phyloP scores from a whole-genome alignment of 1,140 invertebrate species.

The Penaeus chinensis region DNA sequence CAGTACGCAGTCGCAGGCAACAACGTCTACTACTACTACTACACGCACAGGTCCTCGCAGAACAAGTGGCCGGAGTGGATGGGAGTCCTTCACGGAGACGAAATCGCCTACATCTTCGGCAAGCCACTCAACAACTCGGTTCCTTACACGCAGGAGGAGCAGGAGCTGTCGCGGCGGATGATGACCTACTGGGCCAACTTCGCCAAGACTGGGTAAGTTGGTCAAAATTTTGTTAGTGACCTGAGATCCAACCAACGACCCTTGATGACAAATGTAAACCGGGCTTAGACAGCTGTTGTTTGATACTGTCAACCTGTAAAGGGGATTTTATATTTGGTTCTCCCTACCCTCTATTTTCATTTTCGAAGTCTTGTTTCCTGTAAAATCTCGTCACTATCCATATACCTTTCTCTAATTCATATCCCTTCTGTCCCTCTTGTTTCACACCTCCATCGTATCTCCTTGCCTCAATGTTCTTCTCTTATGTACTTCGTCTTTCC shows the following conservation, averaged over 20 bases:
- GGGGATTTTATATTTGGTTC: neutral
- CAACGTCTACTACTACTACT: conserved; percentile 96
- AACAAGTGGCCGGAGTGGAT: conserved; percentile 96
- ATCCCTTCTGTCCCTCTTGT: neutral
- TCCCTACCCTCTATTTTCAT: neutral
- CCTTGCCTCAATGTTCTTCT: neutral
- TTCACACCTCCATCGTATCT: neutral
- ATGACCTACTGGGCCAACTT: conserved; percentile 98
- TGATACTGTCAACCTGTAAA: too few species aligned
- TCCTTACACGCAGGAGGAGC: conserved; percentile 82
- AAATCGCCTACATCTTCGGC: conserved; percentile 95
- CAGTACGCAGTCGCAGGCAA: conserved; percentile 88
- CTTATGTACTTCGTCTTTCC: neutral
- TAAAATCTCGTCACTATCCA: neutral
- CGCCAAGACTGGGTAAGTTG: conserved; percentile 87
- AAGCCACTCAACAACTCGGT: conserved; percentile 86
- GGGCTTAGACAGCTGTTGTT: too few species aligned
- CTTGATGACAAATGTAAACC: too few species aligned
- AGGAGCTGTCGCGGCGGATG: conserved; percentile 83
- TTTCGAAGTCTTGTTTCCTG: neutral
- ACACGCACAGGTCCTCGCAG: conserved; percentile 85
- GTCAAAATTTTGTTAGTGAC: neutral
- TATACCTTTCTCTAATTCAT: neutral
- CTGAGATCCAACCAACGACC: too few species aligned
- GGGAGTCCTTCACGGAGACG: conserved; percentile 95